Base-by-base conservation (phyloP, 2,888 invertebrate genomes). In the Blastobasis adustella region DNA sequence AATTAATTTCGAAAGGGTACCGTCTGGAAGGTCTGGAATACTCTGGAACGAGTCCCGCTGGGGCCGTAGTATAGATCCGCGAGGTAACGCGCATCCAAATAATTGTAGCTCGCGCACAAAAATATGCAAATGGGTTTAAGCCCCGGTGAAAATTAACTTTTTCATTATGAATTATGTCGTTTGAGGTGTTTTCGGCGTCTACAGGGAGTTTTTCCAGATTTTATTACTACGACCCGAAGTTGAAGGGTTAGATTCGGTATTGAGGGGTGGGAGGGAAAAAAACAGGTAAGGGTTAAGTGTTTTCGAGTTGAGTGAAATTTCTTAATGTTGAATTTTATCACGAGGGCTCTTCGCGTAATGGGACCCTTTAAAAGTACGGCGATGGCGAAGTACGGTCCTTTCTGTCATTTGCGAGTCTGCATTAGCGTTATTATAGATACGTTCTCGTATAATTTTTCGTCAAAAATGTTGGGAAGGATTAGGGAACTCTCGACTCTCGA, bases 161-260 rank as follows among this genome's bases (percentile, higher is more conserved):
- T 88, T 86, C 88, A 87, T 87, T 74, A 87, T 88, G 88, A 87
- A 85, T 86, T 84, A 88, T 85, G 83, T 85, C 84, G 72, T 82
- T 74, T 68, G 80, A 71, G 70, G 65, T 78, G 80, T 85, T 85
- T 85, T 84, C 69, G 66, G 62, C 59, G 82, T 82, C 86, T 82
- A 80, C 66, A 53, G 86, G 85, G 87, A 82, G 82, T 80, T 85
- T 85, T 86, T 83, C 61, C 76, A 82, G 85, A 84, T 87, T 86
- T 85, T 83, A 23, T 23, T 23, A 84, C 73, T 67, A 62, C 72
- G 58, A 56, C 56, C 61, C 58, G 59, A 23, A 1, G 23, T 23
- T 23, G 59, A 60, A 59, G 68, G 65, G 62, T 61, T 62, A 61
- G 7, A 69, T 71, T 71, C 67, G 67, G 60, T 63, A 54, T 58